These are phyloP conservation scores for Drosophila bipectinata DNA, from an alignment of 1,140 invertebrate genomes.

Conservation along the genomic window DNA sequence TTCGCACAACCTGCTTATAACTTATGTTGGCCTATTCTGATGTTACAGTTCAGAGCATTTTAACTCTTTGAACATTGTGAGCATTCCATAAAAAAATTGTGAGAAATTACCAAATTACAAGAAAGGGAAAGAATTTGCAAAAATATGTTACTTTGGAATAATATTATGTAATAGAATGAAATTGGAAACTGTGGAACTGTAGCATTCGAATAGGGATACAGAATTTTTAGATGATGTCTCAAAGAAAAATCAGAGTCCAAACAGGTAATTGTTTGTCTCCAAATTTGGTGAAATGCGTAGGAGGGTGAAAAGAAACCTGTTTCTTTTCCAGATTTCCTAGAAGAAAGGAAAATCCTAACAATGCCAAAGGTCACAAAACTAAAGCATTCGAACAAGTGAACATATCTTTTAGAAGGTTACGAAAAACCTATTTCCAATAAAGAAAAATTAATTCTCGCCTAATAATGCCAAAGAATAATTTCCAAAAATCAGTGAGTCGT, in stretches of 20 bases:
- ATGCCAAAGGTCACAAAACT: constrained; percentile 21
- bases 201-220: background rate
- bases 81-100: no score
- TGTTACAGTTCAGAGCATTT: constrained; percentile 5
- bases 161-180: background rate
- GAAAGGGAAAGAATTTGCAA: background rate
- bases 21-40: constrained; percentile 8
- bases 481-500: constrained; percentile 40
- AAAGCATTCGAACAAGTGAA: constrained; percentile 34
- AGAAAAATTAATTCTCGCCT: background rate
- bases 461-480: background rate
- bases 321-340: background rate
- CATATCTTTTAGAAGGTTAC: constrained; percentile 9
- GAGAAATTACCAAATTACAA: background rate
- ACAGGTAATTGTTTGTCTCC: background rate
- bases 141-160: background rate
- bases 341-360: background rate
- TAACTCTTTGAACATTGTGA: background rate
- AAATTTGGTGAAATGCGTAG: no score
- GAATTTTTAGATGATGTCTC: background rate
- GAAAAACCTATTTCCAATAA: background rate
- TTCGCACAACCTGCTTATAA: background rate
- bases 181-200: constrained; percentile 1
- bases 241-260: background rate
- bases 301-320: background rate